phyloP scores from a whole-genome alignment of 2,113 vertebrate species.

The Pomatostomus ruficeps region DNA sequence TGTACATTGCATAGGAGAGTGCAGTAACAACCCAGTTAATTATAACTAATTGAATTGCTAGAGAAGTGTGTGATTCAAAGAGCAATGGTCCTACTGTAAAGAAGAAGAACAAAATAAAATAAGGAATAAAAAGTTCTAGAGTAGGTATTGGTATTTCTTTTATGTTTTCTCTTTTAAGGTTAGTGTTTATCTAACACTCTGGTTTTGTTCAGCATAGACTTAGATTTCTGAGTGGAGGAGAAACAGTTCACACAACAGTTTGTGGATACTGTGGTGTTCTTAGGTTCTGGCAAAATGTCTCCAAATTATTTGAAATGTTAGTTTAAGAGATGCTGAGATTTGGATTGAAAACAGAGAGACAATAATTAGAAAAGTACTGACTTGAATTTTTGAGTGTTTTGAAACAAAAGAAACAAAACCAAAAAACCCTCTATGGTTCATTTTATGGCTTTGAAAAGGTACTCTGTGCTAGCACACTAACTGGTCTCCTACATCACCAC shows the following conservation, averaged over 20 bases:
- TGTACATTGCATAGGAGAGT: not conserved
- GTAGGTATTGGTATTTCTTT: not conserved
- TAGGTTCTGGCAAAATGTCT: not conserved
- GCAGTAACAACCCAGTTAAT: not conserved
- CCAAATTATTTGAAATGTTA: not conserved
- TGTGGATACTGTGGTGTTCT: not conserved
- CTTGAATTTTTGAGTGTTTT: not conserved
- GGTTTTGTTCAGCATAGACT: not conserved
- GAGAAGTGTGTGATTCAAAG: not conserved
- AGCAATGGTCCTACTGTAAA: not conserved
- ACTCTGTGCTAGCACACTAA: not conserved
- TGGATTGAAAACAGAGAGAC: not conserved
- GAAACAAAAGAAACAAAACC: not conserved
- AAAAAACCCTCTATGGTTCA: not conserved
- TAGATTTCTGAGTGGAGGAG: not conserved
- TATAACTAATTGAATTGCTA: not conserved
- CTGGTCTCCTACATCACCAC: not conserved
- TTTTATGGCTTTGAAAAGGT: not conserved
- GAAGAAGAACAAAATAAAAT: not conserved
- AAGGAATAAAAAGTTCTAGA: not conserved
- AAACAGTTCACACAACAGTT: not conserved
- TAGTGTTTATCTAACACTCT: not conserved
- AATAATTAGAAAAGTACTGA: not conserved
- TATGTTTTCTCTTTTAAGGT: not conserved
- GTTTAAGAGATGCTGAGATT: not conserved